These are phyloP conservation scores for Euglossa dilemma DNA, from an alignment of 1,140 invertebrate genomes.

Conservation along the genomic window DNA sequence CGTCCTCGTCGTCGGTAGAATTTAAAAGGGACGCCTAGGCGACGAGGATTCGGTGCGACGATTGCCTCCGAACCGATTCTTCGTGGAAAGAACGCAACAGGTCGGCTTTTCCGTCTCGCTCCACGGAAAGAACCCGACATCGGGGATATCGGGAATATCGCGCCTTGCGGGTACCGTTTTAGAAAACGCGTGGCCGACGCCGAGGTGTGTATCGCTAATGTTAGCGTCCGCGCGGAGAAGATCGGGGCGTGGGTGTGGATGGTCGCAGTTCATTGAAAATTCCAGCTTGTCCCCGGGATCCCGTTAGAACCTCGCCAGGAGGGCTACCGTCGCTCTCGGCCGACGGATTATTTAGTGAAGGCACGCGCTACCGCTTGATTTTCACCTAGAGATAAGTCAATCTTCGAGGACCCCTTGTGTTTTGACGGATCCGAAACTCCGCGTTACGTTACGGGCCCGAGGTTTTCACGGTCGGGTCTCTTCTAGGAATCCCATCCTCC, in stretches of 20 bases:
- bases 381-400: slow-evolving; percentile 72
- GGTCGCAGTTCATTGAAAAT: slow-evolving; percentile 68
- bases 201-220: slow-evolving; percentile 41
- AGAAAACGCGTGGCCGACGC: neutral
- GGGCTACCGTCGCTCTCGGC: slow-evolving; percentile 60
- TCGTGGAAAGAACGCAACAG: neutral
- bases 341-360: slow-evolving; percentile 66
- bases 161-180: neutral
- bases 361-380: slow-evolving; percentile 73
- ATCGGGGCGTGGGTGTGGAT: slow-evolving; percentile 62
- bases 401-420: slow-evolving; percentile 32
- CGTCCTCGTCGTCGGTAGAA: slow-evolving; percentile 27
- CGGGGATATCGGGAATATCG: neutral
- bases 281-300: slow-evolving; percentile 57
- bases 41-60: slow-evolving; percentile 30
- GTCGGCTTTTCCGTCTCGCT: neutral
- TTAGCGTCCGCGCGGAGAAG: slow-evolving; percentile 11
- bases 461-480: neutral
- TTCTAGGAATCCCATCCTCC: neutral
- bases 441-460: neutral
- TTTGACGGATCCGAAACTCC: neutral
- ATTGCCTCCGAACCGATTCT: slow-evolving; percentile 32
- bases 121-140: no score
- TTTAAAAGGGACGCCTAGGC: slow-evolving; percentile 46
- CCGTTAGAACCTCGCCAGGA: slow-evolving; percentile 67